These are phyloP conservation scores for Hirudinaria manillensis DNA, from an alignment of 2,888 invertebrate species.

Conservation along the genomic window DNA sequence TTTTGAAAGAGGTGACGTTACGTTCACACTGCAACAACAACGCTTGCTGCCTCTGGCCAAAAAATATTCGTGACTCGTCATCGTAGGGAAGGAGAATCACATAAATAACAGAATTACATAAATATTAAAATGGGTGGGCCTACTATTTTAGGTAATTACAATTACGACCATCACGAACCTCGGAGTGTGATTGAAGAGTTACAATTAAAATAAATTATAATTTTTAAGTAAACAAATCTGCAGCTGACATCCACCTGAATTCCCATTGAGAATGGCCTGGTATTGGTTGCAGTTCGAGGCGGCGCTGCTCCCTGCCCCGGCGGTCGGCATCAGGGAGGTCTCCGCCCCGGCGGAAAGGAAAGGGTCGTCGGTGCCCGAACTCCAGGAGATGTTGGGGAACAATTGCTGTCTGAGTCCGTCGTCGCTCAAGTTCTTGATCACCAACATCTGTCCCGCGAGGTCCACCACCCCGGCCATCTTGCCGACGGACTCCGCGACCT, in stretches of 20 bases:
- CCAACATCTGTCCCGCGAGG: slow-evolving; percentile 12
- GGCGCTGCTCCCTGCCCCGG: neutral
- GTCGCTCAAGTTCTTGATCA: slow-evolving; percentile 7
- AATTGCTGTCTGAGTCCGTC: slow-evolving; percentile 23
- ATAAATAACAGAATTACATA: no score
- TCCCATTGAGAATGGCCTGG: neutral
- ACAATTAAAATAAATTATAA: no score
- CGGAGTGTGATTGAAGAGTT: no score
- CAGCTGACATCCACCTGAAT: neutral
- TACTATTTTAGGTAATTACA: no score
- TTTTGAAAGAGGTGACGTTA: no score
- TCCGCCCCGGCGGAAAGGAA: neutral
- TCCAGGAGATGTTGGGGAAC: slow-evolving; percentile 28
- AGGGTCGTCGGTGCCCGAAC: slow-evolving; percentile 4
- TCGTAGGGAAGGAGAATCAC: no score
- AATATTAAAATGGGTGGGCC: no score
- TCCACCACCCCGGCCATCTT: neutral
- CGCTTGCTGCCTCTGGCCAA: no score
- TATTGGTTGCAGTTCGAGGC: neutral
- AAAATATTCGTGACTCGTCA: no score
- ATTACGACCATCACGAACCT: no score
- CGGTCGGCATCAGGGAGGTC: neutral
- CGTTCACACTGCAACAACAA: no score
- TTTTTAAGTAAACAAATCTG: no score
- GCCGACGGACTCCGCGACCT: neutral